Percentiles rank a stretch among this genome's conserved stretches.
Conservation (phyloP, 2,113 vertebrate genomes). For the Aphyosemion australe region DNA sequence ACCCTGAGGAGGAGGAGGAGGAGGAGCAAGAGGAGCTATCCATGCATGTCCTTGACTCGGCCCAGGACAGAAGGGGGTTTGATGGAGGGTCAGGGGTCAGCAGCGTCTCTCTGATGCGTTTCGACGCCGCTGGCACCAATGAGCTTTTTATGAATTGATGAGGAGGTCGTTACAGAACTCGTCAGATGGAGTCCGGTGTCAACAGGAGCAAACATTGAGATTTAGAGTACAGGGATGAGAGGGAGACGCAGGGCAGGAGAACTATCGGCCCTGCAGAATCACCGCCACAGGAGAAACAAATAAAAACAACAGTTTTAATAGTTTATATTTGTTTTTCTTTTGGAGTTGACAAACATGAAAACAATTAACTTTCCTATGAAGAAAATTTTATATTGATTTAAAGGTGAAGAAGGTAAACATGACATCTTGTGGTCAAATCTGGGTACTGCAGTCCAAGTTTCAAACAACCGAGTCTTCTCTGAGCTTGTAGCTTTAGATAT, state of each 20-base stretch:
- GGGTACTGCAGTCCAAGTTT: no score
- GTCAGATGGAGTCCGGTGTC: slow-evolving; percentile 30
- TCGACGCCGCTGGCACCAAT: background rate
- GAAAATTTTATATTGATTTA: no score
- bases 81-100: slow-evolving; percentile 54
- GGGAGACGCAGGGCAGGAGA: slow-evolving; percentile 17
- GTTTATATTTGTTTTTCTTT: no score
- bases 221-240: slow-evolving; percentile 9
- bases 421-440: no score
- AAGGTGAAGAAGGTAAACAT: no score
- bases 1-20: slow-evolving; percentile 74
- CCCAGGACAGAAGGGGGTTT: slow-evolving; percentile 1
- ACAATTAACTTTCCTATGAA: no score
- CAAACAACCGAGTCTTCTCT: no score
- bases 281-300: no score
- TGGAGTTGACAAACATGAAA: no score
- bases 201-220: slow-evolving; percentile 38
- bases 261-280: slow-evolving; percentile 3
- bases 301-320: no score
- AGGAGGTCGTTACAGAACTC: slow-evolving; percentile 48
- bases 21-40: slow-evolving; percentile 37
- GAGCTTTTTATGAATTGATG: slow-evolving; percentile 34
- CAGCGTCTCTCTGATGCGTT: slow-evolving; percentile 3
- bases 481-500: no score
- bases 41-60: slow-evolving; percentile 60